A percentile compares a stretch with the other conserved stretches of the same genome.
These are phyloP conservation scores for Melanotus villosus DNA, from an alignment of 2,888 invertebrate species.

Conservation along the genomic window DNA sequence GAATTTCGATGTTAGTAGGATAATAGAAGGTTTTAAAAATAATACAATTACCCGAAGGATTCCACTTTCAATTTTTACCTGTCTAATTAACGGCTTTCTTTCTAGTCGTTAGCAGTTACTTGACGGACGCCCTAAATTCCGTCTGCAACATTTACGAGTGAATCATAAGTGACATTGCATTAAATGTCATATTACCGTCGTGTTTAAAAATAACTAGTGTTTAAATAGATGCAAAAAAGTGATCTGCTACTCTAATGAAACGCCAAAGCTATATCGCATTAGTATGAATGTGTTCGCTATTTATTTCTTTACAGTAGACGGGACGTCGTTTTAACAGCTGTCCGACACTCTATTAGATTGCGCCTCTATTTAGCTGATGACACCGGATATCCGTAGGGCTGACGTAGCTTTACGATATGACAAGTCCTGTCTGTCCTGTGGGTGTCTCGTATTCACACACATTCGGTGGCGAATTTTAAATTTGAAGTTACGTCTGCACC, in stretches of 20 bases:
- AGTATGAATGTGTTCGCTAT: conserved; percentile 14
- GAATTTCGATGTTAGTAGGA: too few species aligned
- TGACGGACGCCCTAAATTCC: conserved; percentile 7
- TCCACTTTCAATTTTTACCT: neutral
- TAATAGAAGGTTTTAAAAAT: neutral
- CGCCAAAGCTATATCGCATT: too few species aligned
- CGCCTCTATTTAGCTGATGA: conserved; percentile 55
- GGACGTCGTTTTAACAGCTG: conserved; percentile 43
- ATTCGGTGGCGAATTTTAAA: conserved; percentile 12
- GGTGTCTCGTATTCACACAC: conserved; percentile 14
- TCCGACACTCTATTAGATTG: conserved; percentile 39
- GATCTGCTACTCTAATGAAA: neutral
- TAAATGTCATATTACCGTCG: neutral
- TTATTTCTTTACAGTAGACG: conserved; percentile 29
- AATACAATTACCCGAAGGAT: neutral
- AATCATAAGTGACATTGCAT: neutral
- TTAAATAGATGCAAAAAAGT: neutral
- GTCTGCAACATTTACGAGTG: neutral
- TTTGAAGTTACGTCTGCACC: neutral
- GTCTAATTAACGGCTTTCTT: neutral
- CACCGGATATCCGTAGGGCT: conserved; percentile 55
- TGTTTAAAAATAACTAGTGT: neutral
- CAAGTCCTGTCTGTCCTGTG: conserved; percentile 41
- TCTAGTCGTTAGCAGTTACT: too few species aligned
- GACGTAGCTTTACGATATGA: conserved; percentile 48